Evolutionary conservation across 2,113 vertebrate genomes (phyloP), one percentile per base, ranked within the genome.

Genomic region (Chamaea fasciata): DNA sequence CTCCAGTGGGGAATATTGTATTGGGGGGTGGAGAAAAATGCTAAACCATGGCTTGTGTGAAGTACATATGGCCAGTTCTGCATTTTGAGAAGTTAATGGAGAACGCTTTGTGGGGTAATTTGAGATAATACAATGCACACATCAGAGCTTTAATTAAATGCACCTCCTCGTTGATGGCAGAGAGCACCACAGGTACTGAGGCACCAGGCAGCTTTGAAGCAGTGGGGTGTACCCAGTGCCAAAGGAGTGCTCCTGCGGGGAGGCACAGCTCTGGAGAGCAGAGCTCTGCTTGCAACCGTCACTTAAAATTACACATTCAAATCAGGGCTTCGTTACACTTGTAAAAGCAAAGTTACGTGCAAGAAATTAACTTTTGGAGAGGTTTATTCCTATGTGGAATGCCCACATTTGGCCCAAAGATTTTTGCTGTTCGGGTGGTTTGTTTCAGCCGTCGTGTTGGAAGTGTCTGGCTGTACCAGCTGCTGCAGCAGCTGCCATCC

Each of bases 401-500:
- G 64, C 16, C 49, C 83, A 35, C 67, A 70, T 52, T 93, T 85
- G 76, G 57, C 68, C 55, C 35, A 27, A 86, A 50, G 20, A 6
- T 75, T 95, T 74, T 76, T 33, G 37, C 75, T 39, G 12, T 81
- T 79, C 21, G 26, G 55, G 28, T 59, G 76, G 13, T 2, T 68
- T 64, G 62, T 60, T 60, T 28, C 74, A 70, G 85, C 35, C 44
- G 10, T 77, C 13, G 0, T 17, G 26, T 12, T 91, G 37, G 59
- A 79, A 68, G 41, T 24, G 53, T 35, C 46, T 89, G 69, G 70
- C 44, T 33, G 1, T 9, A 33, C 16, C 93, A 96, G 92, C 92
- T 96, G 95, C 83, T 89, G 47, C 13, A 33, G 79, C 94, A 97
- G 95, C 95, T 97, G 95, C 92, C 33, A 13, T 71, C 14, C 0